These are phyloP conservation scores for Globicephala melas DNA, from an alignment of 2,113 vertebrate genomes.

Conservation along the genomic window DNA sequence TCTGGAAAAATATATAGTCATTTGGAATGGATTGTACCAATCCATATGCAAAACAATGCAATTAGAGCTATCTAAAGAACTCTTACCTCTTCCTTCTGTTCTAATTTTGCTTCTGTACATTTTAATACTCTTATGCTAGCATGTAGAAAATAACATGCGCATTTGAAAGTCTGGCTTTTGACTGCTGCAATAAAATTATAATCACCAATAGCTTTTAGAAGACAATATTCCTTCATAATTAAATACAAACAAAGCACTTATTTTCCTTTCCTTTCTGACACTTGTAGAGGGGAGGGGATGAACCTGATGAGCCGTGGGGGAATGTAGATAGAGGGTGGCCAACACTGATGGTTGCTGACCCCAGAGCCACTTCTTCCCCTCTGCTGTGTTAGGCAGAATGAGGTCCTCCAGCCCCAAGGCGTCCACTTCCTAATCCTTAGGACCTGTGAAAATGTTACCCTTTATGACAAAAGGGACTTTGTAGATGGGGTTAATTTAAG, in stretches of 20 bases:
- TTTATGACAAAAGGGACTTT: background rate
- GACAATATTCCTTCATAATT: slow-evolving; percentile 15
- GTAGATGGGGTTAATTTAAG: background rate
- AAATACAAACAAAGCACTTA: background rate
- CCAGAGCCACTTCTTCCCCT: background rate
- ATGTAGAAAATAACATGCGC: background rate
- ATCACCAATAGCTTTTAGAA: background rate
- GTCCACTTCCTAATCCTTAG: background rate
- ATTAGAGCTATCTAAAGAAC: background rate
- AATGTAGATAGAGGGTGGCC: background rate
- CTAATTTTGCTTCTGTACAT: background rate
- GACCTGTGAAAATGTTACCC: background rate
- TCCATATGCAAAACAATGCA: background rate
- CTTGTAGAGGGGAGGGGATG: background rate
- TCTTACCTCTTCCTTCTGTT: background rate
- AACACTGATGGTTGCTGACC: background rate
- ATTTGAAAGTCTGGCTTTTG: slow-evolving; percentile 31
- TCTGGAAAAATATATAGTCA: background rate
- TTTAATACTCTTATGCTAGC: background rate
- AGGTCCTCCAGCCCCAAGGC: background rate
- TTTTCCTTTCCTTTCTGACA: slow-evolving; percentile 5
- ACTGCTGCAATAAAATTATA: slow-evolving; percentile 1
- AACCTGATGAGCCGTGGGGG: background rate
- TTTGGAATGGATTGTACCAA: background rate
- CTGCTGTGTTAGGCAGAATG: background rate